These are phyloP conservation scores for Actinernus sp. DNA, from an alignment of 92 coral and sea anemone species.

Conservation along the genomic window DNA sequence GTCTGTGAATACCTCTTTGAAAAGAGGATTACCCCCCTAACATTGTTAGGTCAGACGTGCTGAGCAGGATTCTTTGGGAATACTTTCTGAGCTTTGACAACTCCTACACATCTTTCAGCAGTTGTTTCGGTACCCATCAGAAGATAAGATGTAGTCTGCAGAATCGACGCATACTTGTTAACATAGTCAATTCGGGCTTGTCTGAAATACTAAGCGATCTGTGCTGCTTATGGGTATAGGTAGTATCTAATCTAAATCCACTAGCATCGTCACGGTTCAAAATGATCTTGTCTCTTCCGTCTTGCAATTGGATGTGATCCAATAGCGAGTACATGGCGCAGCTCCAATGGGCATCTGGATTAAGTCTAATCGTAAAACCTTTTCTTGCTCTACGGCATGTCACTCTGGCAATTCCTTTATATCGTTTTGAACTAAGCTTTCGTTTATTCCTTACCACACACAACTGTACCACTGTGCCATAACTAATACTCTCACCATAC, in stretches of 20 bases:
- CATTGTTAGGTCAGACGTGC: conserved; percentile 61
- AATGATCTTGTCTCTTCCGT: conserved; percentile 24
- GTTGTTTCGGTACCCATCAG: conserved; percentile 46
- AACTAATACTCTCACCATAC: conserved; percentile 25
- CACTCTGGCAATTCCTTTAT: conserved; percentile 50
- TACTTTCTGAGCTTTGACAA: conserved; percentile 50
- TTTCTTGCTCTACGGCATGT: conserved; percentile 54
- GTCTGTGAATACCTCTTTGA: conserved; percentile 11
- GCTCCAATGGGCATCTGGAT: conserved; percentile 71
- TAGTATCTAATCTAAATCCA: conserved; percentile 45
- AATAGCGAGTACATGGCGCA: conserved; percentile 56
- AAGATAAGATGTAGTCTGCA: conserved; percentile 45
- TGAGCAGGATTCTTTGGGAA: conserved; percentile 60
- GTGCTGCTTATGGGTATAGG: conserved; percentile 56
- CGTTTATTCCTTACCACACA: conserved; percentile 54
- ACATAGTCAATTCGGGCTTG: conserved; percentile 45
- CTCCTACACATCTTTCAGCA: conserved; percentile 47
- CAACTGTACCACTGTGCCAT: conserved; percentile 45
- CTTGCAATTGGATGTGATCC: conserved; percentile 37
- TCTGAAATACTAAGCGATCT: conserved; percentile 12
- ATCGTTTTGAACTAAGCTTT: conserved; percentile 30
- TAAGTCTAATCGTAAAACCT: conserved; percentile 58
- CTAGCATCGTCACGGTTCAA: conserved; percentile 50
- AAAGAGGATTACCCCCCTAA: conserved; percentile 30
- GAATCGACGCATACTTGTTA: conserved; percentile 46